Evolutionary conservation across 2,797 vertebrate species (phyloP), one percentile per base, ranked within the genome.

Genomic region (Holocentrus rufus): DNA sequence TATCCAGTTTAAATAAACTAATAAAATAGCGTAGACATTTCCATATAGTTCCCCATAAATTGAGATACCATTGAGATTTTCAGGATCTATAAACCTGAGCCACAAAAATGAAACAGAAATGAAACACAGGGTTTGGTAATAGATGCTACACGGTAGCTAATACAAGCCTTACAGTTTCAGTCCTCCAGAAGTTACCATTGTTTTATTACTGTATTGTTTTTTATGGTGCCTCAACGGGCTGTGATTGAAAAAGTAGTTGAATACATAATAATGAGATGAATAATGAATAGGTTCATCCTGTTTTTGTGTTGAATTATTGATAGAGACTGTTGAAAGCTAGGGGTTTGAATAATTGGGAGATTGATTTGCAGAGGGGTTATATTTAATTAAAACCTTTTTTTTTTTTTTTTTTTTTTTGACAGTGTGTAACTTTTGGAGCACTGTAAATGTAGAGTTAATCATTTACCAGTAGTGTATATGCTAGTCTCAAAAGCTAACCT

Each of bases 1-100:
- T 96, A 96, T 88, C 89, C 77, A 67, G 80, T 90, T 92, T 95
- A 95, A 95, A 94, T 96, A 96, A 93, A 95, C 78, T 92, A 95
- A 94, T 92, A 97, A 97, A 98, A 97, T 93, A 93, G 85, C 92
- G 93, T 83, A 91, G 86, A 92, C 85, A 69, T 94, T 92, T 93
- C 91, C 85, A 88, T 90, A 80, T 91, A 87, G 92, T 86, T 88
- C 90, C 90, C 95, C 93, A 93, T 95, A 95, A 95, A 90, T 86
- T 81, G 83, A 69, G 89, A 93, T 92, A 89, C 89, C 65, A 84
- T 74, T 66, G 80, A 74, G 78, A 84, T n/a, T 65, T 70, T 91
- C 88, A 91, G 87, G 85, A 87, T 89, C 87, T 89, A 90, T 83
- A 88, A 91, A 92, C 92, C 94, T 88, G 77, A 93, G 90, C 91